Evolutionary conservation across 2,797 vertebrate species (phyloP), one percentile per base, ranked within the genome.

Genomic region (Muraenolepis orangiensis): DNA sequence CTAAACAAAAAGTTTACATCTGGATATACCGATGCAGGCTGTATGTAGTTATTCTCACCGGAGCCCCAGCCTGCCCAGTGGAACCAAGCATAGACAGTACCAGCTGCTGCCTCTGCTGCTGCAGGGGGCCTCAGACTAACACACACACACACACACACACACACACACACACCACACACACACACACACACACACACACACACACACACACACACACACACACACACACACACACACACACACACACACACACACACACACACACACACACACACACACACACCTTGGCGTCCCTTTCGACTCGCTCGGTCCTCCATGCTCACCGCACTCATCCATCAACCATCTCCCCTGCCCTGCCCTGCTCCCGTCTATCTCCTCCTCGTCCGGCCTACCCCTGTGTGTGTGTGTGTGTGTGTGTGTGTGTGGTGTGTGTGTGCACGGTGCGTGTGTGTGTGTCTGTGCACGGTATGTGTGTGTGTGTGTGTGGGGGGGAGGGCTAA

Each of bases 41-140:
- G n/a, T n/a, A n/a, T n/a, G n/a, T n/a, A n/a, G n/a, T 72, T 69
- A 71, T 46, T 74, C 66, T 40, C 23, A 61, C 67, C 77, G 72
- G 72, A 42, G 57, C 38, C 74, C 78, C 75, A 70, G 80, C 74
- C 67, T 76, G 81, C 76, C 80, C 84, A 70, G 78, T 86, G 86
- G 87, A 92, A 90, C 67, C 64, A 82, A 81, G 86, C 83, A 83
- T 69, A 71, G 78, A 79, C 86, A 70, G 76, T 76, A 81, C 88
- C 88, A 90, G 88, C 87, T 88, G 89, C 87, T 86, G 38, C 84
- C 84, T 1, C 88, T 90, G 88, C 86, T 88, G 89, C 87, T 87
- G 51, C 84, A 0, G 76, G 80, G 85, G 74, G 77, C 84, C 87
- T 82, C 83, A 78, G 79, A 84, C 83, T 80, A 87, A 86, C 87